Conservation (phyloP, 2,888 invertebrate species). For the Alsophila aescularia region DNA sequence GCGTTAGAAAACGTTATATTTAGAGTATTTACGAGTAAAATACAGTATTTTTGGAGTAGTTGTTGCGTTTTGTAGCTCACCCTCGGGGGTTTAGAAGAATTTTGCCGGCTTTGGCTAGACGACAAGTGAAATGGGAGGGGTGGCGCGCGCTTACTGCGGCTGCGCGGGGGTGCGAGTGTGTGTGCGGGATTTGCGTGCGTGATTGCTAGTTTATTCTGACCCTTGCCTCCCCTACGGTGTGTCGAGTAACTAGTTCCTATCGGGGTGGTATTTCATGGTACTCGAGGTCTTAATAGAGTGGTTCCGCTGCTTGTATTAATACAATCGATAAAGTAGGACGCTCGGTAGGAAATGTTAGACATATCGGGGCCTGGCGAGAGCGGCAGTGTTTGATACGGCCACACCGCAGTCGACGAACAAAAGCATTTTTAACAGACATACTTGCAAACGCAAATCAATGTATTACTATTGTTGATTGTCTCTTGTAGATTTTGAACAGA, state of each 20-base stretch:
- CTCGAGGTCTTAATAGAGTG: conserved; percentile 50
- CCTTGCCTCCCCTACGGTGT: conserved; percentile 51
- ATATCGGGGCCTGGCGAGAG: conserved; percentile 65
- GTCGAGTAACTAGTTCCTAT: conserved; percentile 16
- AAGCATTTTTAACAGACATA: conserved; percentile 28
- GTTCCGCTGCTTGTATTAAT: conserved; percentile 63
- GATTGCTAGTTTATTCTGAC: conserved; percentile 51
- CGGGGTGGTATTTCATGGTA: conserved; percentile 54
- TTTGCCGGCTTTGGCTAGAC: conserved; percentile 71
- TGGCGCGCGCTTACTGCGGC: conserved; percentile 58
- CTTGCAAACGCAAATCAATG: background rate
- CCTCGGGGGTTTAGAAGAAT: conserved; percentile 75
- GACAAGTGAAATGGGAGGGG: conserved; percentile 76
- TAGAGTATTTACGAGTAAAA: conserved; percentile 45
- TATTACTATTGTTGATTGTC: too few relatives aligned
- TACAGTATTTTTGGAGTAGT: conserved; percentile 58
- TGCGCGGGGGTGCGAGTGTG: conserved; percentile 66
- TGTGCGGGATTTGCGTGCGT: conserved; percentile 75
- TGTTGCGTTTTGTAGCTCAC: conserved; percentile 76
- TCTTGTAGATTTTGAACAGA: too few relatives aligned
- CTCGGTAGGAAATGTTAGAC: conserved; percentile 78
- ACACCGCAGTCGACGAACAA: conserved; percentile 40
- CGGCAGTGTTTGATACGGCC: conserved; percentile 50
- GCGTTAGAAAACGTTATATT: conserved; percentile 46
- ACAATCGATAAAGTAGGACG: conserved; percentile 81